Percentiles rank a stretch among this genome's conserved stretches.
These are phyloP conservation scores for Aptenodytes forsteri DNA, from an alignment of 2,113 vertebrate genomes.

Conservation along the genomic window DNA sequence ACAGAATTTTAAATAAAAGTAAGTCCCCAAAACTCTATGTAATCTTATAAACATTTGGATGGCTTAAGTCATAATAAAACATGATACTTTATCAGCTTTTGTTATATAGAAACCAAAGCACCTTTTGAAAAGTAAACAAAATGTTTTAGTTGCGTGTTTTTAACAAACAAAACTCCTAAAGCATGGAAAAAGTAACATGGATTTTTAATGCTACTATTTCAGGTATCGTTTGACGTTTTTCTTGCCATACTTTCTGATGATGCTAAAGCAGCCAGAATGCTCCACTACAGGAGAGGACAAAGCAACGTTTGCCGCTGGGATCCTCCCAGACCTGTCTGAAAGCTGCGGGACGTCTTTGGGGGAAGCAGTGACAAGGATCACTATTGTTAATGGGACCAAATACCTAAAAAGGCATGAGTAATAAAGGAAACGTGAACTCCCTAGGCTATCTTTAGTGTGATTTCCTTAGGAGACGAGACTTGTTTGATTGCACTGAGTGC, in stretches of 20 bases:
- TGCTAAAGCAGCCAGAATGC: not conserved
- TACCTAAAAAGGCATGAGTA: not conserved
- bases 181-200: not conserved
- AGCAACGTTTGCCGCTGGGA: not conserved
- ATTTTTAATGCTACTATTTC: not conserved
- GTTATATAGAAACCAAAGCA: not conserved
- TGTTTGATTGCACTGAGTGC: not conserved
- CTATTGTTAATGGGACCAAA: not conserved
- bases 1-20: not conserved
- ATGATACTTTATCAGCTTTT: not conserved
- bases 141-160: not conserved
- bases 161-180: not conserved
- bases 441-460: not conserved
- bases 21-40: not conserved
- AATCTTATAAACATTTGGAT: not conserved
- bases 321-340: not conserved
- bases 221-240: not conserved
- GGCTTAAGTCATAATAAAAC: not conserved
- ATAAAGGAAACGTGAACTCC: not conserved
- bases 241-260: not conserved
- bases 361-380: not conserved
- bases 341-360: not conserved
- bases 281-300: not conserved
- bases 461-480: not conserved
- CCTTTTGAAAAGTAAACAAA: not conserved